Percentiles rank a stretch among this genome's conserved stretches.
Evolutionary conservation across 2,797 vertebrate species (phyloP).

Genomic region (Sparus aurata): DNA sequence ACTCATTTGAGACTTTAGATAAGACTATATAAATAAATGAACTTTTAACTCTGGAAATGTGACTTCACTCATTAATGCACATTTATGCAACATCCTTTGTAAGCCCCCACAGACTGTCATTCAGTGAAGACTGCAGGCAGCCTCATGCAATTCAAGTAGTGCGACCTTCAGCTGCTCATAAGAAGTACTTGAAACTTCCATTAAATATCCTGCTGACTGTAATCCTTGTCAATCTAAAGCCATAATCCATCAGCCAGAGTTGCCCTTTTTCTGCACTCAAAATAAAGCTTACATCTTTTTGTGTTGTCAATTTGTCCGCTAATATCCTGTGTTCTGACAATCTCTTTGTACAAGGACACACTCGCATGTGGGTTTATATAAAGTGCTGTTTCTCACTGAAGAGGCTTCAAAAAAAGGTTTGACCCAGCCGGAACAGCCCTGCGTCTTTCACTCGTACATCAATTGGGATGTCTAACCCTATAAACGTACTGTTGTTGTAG

Average conservation of each 20-base stretch:
- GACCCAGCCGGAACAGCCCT: not conserved
- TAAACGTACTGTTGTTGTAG: slow-evolving; percentile 15
- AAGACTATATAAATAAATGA: slow-evolving; percentile 40
- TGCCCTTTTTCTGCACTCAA: slow-evolving; percentile 18
- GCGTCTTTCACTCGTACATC: not conserved
- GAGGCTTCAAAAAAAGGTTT: slow-evolving; percentile 1
- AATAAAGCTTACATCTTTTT: slow-evolving; percentile 18
- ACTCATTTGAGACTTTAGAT: slow-evolving; percentile 24
- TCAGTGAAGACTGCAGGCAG: not conserved
- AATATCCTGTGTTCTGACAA: slow-evolving; percentile 12
- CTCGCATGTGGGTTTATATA: slow-evolving; percentile 7
- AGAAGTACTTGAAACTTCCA: slow-evolving; percentile 48
- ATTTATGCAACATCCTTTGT: slow-evolving; percentile 27
- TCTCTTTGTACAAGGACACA: slow-evolving; percentile 10
- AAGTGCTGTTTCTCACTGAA: slow-evolving; percentile 11
- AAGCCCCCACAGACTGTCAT: not conserved
- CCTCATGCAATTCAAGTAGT: slow-evolving; percentile 18
- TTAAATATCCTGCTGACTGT: slow-evolving; percentile 57
- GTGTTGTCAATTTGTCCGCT: slow-evolving; percentile 8
- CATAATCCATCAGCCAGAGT: slow-evolving; percentile 53
- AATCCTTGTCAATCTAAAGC: slow-evolving; percentile 71
- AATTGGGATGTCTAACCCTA: not conserved
- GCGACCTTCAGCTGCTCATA: slow-evolving; percentile 40
- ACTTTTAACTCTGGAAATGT: slow-evolving; percentile 22
- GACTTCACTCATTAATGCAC: slow-evolving; percentile 34